Conservation (phyloP, 2,113 vertebrate genomes). For the Oncorhynchus gorbuscha region DNA sequence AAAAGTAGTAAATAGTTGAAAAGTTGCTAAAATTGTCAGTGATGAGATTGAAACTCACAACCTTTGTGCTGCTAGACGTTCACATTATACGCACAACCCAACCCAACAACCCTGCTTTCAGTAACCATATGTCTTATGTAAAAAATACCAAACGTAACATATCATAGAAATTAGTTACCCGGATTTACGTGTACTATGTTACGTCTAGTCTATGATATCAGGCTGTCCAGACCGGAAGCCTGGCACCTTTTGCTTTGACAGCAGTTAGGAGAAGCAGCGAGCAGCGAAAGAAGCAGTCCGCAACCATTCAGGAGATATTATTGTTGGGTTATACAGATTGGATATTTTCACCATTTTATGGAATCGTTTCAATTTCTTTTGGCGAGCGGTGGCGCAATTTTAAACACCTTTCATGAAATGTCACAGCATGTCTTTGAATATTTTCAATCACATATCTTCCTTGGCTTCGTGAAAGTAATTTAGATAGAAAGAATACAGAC, state of each 20-base stretch:
- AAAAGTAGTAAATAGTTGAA: no score
- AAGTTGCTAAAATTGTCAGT: no score
- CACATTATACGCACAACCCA: no score
- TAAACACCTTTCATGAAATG: not conserved
- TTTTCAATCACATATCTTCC: not conserved
- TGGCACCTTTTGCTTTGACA: constrained; percentile 10
- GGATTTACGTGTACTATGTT: no score
- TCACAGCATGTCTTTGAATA: not conserved
- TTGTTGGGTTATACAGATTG: not conserved
- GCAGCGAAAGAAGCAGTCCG: not conserved
- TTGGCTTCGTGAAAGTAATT: not conserved
- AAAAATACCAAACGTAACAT: no score
- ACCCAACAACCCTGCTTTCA: no score
- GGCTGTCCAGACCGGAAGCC: no score
- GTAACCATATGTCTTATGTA: no score
- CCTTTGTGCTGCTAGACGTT: no score
- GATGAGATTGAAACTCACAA: no score
- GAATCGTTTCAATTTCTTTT: not conserved
- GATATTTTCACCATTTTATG: not conserved
- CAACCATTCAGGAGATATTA: not conserved
- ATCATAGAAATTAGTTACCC: no score
- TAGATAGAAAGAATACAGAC: not conserved
- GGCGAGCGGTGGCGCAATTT: not conserved
- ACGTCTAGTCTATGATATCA: no score
- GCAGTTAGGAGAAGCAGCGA: not conserved